Base-by-base conservation (phyloP, 2,113 vertebrate genomes). In the Isurus oxyrinchus region DNA sequence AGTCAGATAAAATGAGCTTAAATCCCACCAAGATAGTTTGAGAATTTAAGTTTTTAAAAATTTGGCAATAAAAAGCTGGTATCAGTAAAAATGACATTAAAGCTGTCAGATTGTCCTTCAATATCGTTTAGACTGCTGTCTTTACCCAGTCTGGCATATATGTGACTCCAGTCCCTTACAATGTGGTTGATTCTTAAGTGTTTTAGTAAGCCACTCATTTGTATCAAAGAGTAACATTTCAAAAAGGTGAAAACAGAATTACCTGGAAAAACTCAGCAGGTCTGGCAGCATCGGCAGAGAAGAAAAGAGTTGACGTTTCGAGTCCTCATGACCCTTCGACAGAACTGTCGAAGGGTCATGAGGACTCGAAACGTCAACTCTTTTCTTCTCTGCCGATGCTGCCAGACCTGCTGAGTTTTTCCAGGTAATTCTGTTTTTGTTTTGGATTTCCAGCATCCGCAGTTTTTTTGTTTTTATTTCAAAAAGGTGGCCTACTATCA, bases 41-140 rank as follows among this genome's bases (percentile, higher is more conserved):
- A 79, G 72, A 67, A 21, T 67, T 79, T 79, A 79, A 79, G 35
- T 79, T 79, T 14, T 79, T 79, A n/a, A 44, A 44, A 84, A 40
- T 44, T 84, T 84, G 79, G 79, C 40, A 84, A 44, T 84, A 84
- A 84, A 40, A 84, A 44, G n/a, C 8, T 40, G n/a, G n/a, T 31
- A 84, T 84, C n/a, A 84, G 79, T 84, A 14, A 84, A 44, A 40
- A 16, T 84, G 79, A 84, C 79, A 40, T 40, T 44, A 40, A 40
- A 84, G n/a, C 79, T 84, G 16, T 84, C n/a, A 40, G n/a, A 84
- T 84, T 84, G n/a, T 84, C 79, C 79, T 84, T 84, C 35, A 84
- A 44, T 84, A 40, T 84, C 14, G 14, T 84, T 44, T 84, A 40
- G n/a, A 72, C 79, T 84, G 79, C 79, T 44, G 16, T 44, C 25